These are phyloP conservation scores for Stichodactyla mertensii DNA, from an alignment of 64 coral and sea anemone genomes.

Conservation along the genomic window DNA sequence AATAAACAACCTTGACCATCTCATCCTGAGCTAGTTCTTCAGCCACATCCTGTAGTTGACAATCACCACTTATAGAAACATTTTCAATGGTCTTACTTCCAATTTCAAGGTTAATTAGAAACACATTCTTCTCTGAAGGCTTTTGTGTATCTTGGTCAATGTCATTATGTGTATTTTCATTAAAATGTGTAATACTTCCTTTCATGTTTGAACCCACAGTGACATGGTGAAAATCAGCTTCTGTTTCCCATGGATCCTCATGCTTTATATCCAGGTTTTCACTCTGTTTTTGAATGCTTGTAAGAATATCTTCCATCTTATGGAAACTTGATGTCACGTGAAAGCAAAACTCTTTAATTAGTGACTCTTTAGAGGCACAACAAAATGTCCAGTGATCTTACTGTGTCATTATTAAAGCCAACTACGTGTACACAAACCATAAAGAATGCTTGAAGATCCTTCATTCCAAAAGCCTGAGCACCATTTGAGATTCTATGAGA, in stretches of 20 bases:
- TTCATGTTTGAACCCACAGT: neutral
- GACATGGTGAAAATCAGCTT: neutral
- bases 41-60: neutral
- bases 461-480: neutral
- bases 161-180: neutral
- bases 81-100: constrained; percentile 12
- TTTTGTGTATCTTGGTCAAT: neutral
- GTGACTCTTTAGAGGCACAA: neutral
- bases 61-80: neutral
- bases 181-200: neutral
- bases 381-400: neutral
- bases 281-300: neutral
- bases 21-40: constrained; percentile 17
- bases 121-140: neutral
- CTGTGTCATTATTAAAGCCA: neutral
- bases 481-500: constrained; percentile 11
- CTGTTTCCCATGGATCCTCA: neutral
- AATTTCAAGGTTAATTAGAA: constrained; percentile 10
- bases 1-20: constrained; percentile 13
- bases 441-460: neutral
- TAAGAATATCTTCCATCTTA: neutral
- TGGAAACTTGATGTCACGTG: no score
- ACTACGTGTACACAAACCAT: neutral
- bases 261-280: neutral
- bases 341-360: neutral